Conservation (phyloP, 2,113 vertebrate genomes). For the Chaetorhynchus papuensis region DNA sequence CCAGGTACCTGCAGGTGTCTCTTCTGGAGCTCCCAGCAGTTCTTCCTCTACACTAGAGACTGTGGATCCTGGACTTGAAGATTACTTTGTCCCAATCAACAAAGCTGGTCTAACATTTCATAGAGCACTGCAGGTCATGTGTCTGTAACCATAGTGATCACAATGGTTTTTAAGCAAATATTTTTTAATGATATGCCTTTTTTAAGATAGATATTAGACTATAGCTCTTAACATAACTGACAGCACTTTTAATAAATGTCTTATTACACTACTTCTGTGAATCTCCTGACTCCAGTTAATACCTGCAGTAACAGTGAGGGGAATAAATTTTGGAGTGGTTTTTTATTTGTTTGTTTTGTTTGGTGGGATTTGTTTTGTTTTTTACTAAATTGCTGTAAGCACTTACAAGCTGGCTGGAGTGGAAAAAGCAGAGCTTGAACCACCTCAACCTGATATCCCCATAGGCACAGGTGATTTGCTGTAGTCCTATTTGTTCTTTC, state of each 20-base stretch:
- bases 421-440: neutral
- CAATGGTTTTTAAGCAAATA: constrained; percentile 19
- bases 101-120: neutral
- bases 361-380: neutral
- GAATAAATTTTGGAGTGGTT: neutral
- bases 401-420: neutral
- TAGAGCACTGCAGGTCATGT: constrained; percentile 43
- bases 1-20: constrained; percentile 76
- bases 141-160: constrained; percentile 8
- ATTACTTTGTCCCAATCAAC: neutral
- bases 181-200: constrained; percentile 32
- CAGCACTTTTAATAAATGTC: constrained; percentile 72
- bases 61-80: neutral
- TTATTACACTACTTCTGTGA: constrained; percentile 1
- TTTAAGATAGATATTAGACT: constrained; percentile 2
- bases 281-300: neutral
- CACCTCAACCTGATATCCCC: neutral
- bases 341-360: neutral
- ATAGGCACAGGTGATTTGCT: neutral
- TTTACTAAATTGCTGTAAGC: neutral
- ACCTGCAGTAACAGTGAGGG: neutral
- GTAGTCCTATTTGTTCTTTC: neutral
- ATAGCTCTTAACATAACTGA: constrained; percentile 40
- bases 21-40: constrained; percentile 69
- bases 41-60: constrained; percentile 67